phyloP scores from a whole-genome alignment of 1,140 invertebrate species.

The Pinna nobilis region DNA sequence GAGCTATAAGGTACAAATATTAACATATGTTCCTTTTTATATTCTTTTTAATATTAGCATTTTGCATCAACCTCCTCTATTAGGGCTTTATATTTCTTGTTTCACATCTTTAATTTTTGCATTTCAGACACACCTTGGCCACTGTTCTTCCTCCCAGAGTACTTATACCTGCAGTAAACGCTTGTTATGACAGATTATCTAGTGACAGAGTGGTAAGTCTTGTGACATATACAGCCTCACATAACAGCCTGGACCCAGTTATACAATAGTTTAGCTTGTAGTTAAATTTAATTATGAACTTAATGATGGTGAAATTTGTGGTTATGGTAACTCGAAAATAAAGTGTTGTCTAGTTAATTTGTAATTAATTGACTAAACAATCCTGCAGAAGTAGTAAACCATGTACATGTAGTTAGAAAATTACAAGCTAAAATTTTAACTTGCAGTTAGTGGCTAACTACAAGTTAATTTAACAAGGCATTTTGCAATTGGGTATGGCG shows the following conservation, averaged over 20 bases:
- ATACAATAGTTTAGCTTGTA: background rate
- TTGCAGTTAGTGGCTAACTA: too few relatives aligned
- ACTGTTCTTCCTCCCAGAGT: slow-evolving; percentile 83
- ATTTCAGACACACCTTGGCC: slow-evolving; percentile 80
- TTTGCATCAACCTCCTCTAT: background rate
- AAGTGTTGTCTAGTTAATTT: too few relatives aligned
- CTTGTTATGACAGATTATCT: slow-evolving; percentile 81
- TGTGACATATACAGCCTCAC: background rate
- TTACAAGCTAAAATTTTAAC: too few relatives aligned
- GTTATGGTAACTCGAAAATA: too few relatives aligned
- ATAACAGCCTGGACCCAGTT: background rate
- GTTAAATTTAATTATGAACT: slow-evolving; percentile 63
- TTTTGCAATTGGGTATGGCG: too few relatives aligned
- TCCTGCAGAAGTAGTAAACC: too few relatives aligned
- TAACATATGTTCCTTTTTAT: too few relatives aligned
- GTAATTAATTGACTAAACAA: too few relatives aligned
- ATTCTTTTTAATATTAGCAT: background rate
- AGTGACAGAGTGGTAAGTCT: slow-evolving; percentile 72
- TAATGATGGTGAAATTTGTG: too few relatives aligned
- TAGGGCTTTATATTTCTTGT: background rate
- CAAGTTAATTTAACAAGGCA: too few relatives aligned
- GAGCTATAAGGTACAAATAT: slow-evolving; percentile 68
- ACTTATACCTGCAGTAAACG: slow-evolving; percentile 84
- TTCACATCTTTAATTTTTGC: slow-evolving; percentile 64
- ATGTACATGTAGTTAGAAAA: too few relatives aligned